Evolutionary conservation across 2,888 invertebrate genomes (phyloP).

Genomic region (Chironomus tentans): DNA sequence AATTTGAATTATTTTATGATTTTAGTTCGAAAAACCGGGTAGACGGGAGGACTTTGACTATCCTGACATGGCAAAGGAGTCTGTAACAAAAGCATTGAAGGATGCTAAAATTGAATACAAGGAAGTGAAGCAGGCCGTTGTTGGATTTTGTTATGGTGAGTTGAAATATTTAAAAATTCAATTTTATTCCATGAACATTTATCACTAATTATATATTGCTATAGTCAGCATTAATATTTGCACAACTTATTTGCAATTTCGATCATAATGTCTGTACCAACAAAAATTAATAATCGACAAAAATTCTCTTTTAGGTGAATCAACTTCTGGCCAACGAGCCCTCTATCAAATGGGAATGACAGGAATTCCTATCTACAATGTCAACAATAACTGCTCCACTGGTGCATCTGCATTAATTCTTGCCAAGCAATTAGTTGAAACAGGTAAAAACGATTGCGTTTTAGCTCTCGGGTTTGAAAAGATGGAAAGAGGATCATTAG

Average conservation of each 20-base stretch:
- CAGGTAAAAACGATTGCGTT: constrained; percentile 77
- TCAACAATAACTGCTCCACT: constrained; percentile 97
- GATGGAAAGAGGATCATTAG: constrained; percentile 89
- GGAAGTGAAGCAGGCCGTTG: constrained; percentile 79
- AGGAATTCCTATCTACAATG: constrained; percentile 95
- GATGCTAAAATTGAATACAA: constrained; percentile 72
- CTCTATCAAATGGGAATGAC: constrained; percentile 91
- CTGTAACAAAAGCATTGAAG: constrained; percentile 73
- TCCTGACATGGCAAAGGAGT: constrained; percentile 90
- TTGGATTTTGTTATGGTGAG: constrained; percentile 81
- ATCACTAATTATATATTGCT: too few relatives aligned
- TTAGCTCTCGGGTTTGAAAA: constrained; percentile 96
- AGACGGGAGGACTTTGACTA: constrained; percentile 73
- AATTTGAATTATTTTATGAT: not conserved
- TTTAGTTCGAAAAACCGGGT: constrained; percentile 86
- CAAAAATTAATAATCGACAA: too few relatives aligned
- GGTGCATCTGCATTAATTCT: constrained; percentile 82
- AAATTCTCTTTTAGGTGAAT: constrained; percentile 55
- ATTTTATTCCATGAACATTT: too few relatives aligned
- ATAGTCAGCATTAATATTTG: too few relatives aligned
- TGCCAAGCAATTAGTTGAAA: constrained; percentile 91
- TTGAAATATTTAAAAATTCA: not conserved
- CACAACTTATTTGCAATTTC: too few relatives aligned
- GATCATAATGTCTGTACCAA: too few relatives aligned
- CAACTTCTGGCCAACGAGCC: constrained; percentile 90